Conservation (phyloP, 2,888 invertebrate species). For the Drosophila mimica region DNA sequence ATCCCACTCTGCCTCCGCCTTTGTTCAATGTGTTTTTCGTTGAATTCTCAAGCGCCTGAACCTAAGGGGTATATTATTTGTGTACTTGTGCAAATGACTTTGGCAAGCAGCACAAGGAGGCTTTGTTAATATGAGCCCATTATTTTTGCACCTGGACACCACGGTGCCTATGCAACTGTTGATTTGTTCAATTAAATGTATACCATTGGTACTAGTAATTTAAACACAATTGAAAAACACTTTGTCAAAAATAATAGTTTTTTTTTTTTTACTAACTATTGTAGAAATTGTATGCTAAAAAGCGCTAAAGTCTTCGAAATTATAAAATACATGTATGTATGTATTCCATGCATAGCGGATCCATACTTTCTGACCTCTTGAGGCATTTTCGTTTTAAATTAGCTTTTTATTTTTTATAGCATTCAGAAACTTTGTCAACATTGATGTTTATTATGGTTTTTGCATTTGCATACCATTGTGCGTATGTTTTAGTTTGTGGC, state of each 20-base stretch:
- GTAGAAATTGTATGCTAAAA: not conserved
- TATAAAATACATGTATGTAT: not conserved
- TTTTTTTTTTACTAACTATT: not conserved
- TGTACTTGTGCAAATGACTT: conserved; percentile 18
- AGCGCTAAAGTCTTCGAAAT: not conserved
- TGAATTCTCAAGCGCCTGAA: not conserved
- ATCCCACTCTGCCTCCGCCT: not conserved
- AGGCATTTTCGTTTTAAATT: not conserved
- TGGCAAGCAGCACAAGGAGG: conserved; percentile 11
- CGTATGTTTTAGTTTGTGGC: not conserved
- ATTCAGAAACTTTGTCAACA: not conserved
- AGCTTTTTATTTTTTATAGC: not conserved
- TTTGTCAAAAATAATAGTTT: not conserved
- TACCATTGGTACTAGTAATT: not conserved
- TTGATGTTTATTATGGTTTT: not conserved
- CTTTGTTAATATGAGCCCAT: conserved; percentile 7
- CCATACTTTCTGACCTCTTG: too few relatives aligned
- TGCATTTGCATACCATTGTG: not conserved
- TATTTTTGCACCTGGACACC: conserved; percentile 5
- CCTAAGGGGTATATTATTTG: conserved; percentile 37
- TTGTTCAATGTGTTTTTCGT: conserved; percentile 8
- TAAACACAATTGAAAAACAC: not conserved
- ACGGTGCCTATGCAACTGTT: conserved; percentile 8
- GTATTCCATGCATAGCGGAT: too few relatives aligned
- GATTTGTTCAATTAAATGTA: not conserved